Evolutionary conservation across 2,797 vertebrate species (phyloP), one percentile per base, ranked within the genome.

Genomic region (Pristis pectinata): DNA sequence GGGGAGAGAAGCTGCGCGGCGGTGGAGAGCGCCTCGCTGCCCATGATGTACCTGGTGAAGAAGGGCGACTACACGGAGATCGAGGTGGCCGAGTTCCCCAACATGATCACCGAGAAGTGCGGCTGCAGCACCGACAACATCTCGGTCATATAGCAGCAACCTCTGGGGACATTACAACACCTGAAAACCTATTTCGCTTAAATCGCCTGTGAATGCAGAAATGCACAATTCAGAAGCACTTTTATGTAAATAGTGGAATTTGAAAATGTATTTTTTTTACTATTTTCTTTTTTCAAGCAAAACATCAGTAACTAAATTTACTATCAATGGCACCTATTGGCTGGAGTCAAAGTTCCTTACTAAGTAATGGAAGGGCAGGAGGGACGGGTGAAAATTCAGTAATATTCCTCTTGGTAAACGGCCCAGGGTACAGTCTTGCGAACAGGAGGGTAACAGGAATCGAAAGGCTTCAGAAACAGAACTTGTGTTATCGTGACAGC

Each of bases 11-110:
- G 96, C 89, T 99, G 98, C 17, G 96, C 97, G 0, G 97, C 95
- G 80, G 96, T 96, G 0, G 97, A 98, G 61, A 99, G 97, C 94
- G 97, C 98, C 6, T 97, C 98, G 0, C 95, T 99, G 41, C 98
- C 98, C 53, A 96, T 99, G 96, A 98, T 99, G 97, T 99, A 99
- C 97, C 97, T 99, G 89, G 97, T 98, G 95, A 98, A 97, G 96
- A 98, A 98, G 94, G 98, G 98, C 2, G 98, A 99, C 95, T 98
- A 97, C 97, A 99, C 98, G 0, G 98, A 99, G 96, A 98, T 99
- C 0, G 98, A 99, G 95, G 98, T 98, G 37, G 98, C 98, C 0
- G 98, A 99, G 92, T 98, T 99, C 94, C 98, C 98, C 22, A 98
- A 98, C 59, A 99, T 99, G 98, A 96, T 99, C 0, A 96, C 98